Conservation (phyloP, 2,888 invertebrate genomes). For the Caenorhabditis wallacei region DNA sequence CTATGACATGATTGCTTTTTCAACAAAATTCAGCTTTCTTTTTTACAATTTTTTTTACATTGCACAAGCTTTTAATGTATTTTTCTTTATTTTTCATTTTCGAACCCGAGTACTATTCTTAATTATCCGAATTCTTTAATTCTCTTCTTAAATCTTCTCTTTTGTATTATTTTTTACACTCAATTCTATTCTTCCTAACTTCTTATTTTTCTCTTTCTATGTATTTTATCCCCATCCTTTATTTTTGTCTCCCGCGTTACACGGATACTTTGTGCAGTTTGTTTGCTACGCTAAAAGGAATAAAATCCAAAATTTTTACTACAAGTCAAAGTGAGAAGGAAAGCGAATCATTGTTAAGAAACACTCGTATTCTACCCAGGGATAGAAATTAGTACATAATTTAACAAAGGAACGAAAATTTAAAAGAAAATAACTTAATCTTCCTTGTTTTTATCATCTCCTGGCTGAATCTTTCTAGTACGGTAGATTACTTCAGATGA, state of each 20-base stretch:
- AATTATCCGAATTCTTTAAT: background rate
- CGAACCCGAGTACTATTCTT: constrained; percentile 21
- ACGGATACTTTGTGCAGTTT: constrained; percentile 52
- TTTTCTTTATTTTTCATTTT: no score
- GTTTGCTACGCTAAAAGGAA: constrained; percentile 21
- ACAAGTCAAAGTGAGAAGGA: background rate
- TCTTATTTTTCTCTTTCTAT: background rate
- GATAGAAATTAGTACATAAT: constrained; percentile 12
- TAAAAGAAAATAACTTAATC: constrained; percentile 2
- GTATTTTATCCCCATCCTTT: background rate
- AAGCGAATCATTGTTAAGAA: constrained; percentile 36
- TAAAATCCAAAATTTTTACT: constrained; percentile 17
- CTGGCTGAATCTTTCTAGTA: constrained; percentile 50
- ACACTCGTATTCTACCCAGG: constrained; percentile 48
- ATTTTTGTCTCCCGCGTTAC: constrained; percentile 26
- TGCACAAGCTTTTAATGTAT: constrained; percentile 1
- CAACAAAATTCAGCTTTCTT: constrained; percentile 3
- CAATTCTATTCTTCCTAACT: constrained; percentile 1
- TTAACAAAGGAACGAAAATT: background rate
- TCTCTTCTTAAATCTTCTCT: constrained; percentile 8
- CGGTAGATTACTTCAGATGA: constrained; percentile 52
- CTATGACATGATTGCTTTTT: constrained; percentile 60
- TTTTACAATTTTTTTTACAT: background rate
- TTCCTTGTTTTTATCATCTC: constrained; percentile 4
- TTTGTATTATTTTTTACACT: background rate